Conservation (phyloP, 1,140 invertebrate genomes). For the Eupristina koningsbergeri region DNA sequence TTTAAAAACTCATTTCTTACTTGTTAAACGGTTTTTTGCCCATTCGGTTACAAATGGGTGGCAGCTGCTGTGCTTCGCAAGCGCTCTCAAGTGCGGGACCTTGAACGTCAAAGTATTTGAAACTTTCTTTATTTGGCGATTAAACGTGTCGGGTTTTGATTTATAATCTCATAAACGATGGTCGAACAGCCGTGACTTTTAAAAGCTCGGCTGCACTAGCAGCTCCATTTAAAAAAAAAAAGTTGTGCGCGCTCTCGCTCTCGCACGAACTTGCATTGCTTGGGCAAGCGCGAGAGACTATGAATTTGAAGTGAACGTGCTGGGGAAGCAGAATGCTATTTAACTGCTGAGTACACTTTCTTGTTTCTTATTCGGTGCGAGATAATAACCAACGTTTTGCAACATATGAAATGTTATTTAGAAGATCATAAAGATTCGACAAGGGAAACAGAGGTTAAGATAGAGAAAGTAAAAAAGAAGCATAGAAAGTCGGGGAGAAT, state of each 20-base stretch:
- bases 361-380: constrained; percentile 46
- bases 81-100: not conserved
- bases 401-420: constrained; percentile 51
- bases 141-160: constrained; percentile 59
- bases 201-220: constrained; percentile 7
- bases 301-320: constrained; percentile 43
- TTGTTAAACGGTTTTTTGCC: not conserved
- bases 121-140: constrained; percentile 61
- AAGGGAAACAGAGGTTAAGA: not conserved
- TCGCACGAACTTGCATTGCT: not conserved
- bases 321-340: constrained; percentile 39
- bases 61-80: not conserved
- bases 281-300: constrained; percentile 16
- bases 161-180: constrained; percentile 62
- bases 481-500: not conserved
- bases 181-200: constrained; percentile 49
- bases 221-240: constrained; percentile 30
- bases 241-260: constrained; percentile 7
- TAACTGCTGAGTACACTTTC: constrained; percentile 43
- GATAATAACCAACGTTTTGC: constrained; percentile 48
- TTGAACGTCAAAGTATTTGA: constrained; percentile 54
- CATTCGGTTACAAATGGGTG: constrained; percentile 3
- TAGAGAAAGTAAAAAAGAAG: not conserved
- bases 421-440: constrained; percentile 36
- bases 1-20: not conserved